These are phyloP conservation scores for Omphaloscelis lunosa DNA, from an alignment of 2,888 invertebrate species.

Conservation along the genomic window DNA sequence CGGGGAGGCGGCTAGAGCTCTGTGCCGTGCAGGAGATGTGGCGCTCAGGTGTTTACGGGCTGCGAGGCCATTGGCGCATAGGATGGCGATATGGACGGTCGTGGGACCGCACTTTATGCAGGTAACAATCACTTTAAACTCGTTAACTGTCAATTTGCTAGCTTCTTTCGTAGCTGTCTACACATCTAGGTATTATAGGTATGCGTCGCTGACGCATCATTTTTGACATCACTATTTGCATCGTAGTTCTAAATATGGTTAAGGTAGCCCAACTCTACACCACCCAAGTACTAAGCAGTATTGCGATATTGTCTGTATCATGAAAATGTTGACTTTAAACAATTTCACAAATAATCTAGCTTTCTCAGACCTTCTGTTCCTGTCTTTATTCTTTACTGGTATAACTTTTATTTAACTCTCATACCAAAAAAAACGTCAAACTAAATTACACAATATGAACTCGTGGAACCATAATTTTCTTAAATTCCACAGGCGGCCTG, in stretches of 20 bases:
- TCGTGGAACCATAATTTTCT: background rate
- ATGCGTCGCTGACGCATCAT: background rate
- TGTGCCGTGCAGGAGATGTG: constrained; percentile 97
- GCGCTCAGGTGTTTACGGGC: constrained; percentile 96
- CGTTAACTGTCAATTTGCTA: background rate
- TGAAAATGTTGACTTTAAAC: background rate
- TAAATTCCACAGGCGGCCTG: constrained; percentile 94
- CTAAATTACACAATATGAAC: too few species aligned
- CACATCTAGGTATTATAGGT: background rate
- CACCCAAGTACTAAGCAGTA: background rate
- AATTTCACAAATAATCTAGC: background rate
- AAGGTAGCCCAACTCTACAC: background rate
- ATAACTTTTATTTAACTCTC: background rate
- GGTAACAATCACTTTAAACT: constrained; percentile 81
- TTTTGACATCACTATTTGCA: background rate
- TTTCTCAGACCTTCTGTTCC: background rate
- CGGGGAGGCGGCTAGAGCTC: constrained; percentile 88
- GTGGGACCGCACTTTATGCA: constrained; percentile 98
- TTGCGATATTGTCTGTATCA: background rate
- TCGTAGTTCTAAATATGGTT: background rate
- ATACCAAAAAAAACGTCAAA: background rate
- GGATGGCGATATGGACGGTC: constrained; percentile 98
- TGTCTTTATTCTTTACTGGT: background rate
- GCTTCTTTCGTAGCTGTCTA: background rate
- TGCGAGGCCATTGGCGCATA: constrained; percentile 96